Conservation (phyloP, 2,113 vertebrate genomes). For the Tringa solitaria region DNA sequence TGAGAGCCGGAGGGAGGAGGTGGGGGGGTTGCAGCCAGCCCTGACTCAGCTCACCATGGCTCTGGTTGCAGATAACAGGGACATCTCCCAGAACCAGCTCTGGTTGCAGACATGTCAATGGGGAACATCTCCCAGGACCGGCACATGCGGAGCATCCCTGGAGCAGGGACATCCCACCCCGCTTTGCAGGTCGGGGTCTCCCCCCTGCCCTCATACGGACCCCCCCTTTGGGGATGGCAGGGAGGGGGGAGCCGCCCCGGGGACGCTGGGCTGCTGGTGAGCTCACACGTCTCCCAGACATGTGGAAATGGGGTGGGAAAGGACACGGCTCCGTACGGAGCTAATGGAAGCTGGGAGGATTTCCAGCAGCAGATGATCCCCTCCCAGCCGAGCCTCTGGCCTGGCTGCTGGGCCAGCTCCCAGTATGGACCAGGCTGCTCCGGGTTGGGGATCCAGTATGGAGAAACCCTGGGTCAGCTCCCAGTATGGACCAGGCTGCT, state of each 20-base stretch:
- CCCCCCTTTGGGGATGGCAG: neutral
- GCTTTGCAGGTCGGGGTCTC: accelerated
- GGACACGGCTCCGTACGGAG: neutral
- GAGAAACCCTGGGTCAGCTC: neutral
- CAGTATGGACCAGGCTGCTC: neutral
- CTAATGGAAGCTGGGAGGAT: neutral
- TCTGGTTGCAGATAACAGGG: neutral
- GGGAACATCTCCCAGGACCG: neutral
- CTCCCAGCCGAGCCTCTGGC: neutral
- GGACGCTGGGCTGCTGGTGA: neutral
- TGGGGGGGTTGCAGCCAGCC: neutral
- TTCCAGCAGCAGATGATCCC: neutral
- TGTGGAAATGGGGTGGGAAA: neutral
- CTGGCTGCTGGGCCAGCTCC: neutral
- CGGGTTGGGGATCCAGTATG: neutral
- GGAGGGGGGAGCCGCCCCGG: neutral
- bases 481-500: neutral
- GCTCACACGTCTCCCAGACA: neutral
- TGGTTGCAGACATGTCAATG: neutral
- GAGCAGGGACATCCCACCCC: neutral
- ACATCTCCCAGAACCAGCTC: neutral
- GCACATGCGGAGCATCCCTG: neutral
- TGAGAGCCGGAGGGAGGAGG: neutral
- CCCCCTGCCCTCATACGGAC: neutral
- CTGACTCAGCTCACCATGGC: neutral